Base-by-base conservation (phyloP, 2,888 invertebrate species). In the Acanthacorydalis orientalis region DNA sequence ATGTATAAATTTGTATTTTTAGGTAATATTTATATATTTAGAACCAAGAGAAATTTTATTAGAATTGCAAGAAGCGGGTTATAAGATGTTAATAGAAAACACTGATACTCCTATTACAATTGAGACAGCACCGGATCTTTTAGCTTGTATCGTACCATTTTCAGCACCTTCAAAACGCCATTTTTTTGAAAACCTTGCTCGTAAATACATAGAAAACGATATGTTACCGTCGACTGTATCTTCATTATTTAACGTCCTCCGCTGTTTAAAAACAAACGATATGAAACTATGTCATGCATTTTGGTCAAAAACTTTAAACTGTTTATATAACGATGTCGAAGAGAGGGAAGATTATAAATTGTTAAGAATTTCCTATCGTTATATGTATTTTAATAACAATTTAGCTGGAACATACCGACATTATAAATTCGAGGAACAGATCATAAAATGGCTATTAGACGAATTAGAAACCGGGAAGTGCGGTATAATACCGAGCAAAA, bases 321-420 rank as follows among this genome's bases (percentile, higher is more conserved):
- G 62, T 39, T 49, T 74, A 37, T 54, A 64, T 8, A 48, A 52
- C 2, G 52, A 57, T 31, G 48, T 54, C 0, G 52, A 53, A 10
- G 57, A 62, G 39, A 56, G 56, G 31, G 53, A 56, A 32, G 50
- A 57, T n/a, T 54, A 60, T 38, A 57, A 59, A 43, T 54, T 71
- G 38, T 49, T 68, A 8, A 62, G 60, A 32, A 60, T 72, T 35
- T 68, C 69, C 50, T 64, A 68, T 48, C 68, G 68, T 48, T 76
- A 75, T 53, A 68, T 73, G 63, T 64, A 68, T 55, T 75, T 74
- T 53, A 69, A 69, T 51, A 68, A 67, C 47, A 70, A 72, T 55
- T 55, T 73, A 2, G 67, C 69, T 6, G 68, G 69, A 9, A 68
- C 68, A 8, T 74, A 70, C 55, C 61, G 73, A 1, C 65, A 72